phyloP scores from a whole-genome alignment of 2,888 invertebrate genomes.

The Eupithecia abbreviata region DNA sequence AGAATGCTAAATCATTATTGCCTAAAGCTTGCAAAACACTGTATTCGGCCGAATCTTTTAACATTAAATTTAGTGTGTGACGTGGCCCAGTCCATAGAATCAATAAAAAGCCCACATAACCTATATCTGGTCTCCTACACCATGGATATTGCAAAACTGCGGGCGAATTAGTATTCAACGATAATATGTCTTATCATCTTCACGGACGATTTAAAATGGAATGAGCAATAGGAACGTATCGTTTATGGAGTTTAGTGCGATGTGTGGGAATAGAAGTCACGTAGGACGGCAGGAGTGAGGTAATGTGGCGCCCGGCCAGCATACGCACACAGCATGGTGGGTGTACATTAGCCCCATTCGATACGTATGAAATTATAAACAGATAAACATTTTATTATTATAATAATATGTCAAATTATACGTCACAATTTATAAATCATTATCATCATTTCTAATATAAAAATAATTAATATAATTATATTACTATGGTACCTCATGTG shows the following conservation, averaged over 20 bases:
- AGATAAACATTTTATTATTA: too few species aligned
- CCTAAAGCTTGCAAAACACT: neutral
- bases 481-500: too few species aligned
- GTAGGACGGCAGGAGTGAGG: slow-evolving; percentile 52
- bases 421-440: too few species aligned
- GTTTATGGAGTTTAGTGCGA: slow-evolving; percentile 38
- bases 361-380: too few species aligned
- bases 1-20: neutral
- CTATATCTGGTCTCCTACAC: slow-evolving; percentile 13
- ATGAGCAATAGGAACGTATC: slow-evolving; percentile 11
- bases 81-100: neutral
- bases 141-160: slow-evolving; percentile 36
- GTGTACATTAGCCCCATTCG: too few species aligned
- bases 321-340: too few species aligned
- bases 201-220: neutral
- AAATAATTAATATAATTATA: too few species aligned
- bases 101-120: slow-evolving; percentile 20
- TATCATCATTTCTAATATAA: too few species aligned
- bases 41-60: neutral
- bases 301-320: neutral
- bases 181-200: slow-evolving; percentile 15
- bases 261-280: slow-evolving; percentile 49
- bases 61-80: neutral
- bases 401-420: too few species aligned
- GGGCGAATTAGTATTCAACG: slow-evolving; percentile 44